Conservation (phyloP, 2,888 invertebrate species). For the Brachynemurus nebulosus region DNA sequence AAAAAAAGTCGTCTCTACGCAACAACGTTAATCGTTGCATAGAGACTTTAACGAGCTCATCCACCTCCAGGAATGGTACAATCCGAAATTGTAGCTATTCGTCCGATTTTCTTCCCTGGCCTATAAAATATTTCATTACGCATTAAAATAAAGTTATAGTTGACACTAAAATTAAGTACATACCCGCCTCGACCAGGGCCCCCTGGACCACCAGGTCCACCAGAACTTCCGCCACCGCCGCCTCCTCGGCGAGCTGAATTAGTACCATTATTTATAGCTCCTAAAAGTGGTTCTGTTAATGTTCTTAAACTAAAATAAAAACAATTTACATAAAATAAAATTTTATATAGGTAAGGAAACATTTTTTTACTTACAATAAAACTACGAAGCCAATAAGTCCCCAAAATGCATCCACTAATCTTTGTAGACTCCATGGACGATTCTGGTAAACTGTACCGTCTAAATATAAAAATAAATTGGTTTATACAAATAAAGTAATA, state of each 20-base stretch:
- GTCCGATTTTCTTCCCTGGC: no score
- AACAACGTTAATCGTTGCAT: no score
- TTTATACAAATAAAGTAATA: no score
- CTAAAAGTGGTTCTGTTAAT: background rate
- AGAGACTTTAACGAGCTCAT: slow-evolving; percentile 2
- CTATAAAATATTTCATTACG: background rate
- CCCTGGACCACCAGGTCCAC: background rate
- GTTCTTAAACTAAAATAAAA: background rate
- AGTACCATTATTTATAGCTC: background rate
- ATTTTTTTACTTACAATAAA: background rate
- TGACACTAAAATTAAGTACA: background rate
- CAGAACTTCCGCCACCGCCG: background rate
- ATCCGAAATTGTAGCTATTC: background rate
- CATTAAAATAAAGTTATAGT: background rate
- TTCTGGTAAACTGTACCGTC: background rate
- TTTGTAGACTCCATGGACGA: background rate
- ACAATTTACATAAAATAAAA: background rate
- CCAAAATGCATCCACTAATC: background rate
- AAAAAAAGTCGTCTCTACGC: no score
- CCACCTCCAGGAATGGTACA: background rate
- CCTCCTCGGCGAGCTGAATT: background rate
- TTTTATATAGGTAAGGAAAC: background rate
- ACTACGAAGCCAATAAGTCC: background rate
- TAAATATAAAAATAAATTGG: background rate
- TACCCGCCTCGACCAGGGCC: background rate